Evolutionary conservation across 2,888 invertebrate species (phyloP), one percentile per base, ranked within the genome.

Genomic region (Catotricha subobsoleta): DNA sequence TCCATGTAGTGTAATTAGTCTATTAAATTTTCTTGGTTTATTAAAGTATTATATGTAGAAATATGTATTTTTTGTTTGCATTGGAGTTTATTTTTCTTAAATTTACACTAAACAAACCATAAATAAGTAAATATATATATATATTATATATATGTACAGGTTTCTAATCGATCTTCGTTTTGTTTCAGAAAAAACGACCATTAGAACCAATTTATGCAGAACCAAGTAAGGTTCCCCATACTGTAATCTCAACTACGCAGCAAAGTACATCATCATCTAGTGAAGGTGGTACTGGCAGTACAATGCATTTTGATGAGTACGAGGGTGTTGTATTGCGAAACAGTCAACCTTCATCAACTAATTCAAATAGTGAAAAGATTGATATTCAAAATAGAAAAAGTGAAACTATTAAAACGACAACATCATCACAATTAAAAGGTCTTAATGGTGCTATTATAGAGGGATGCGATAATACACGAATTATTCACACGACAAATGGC

Each of bases 141-240:
- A n/a, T n/a, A n/a, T n/a, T n/a, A n/a, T n/a, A n/a, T n/a, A n/a
- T n/a, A n/a, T n/a, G n/a, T n/a, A n/a, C n/a, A n/a, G n/a, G n/a
- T n/a, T n/a, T n/a, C n/a, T n/a, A n/a, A n/a, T n/a, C n/a, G n/a
- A n/a, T n/a, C n/a, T n/a, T n/a, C n/a, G n/a, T n/a, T n/a, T n/a
- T n/a, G n/a, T 51, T 44, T 57, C 56, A 52, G 49, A 41, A 31
- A 12, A 48, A 47, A 39, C 47, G 45, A 36, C 40, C 47, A 38
- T 37, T 44, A 6, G 49, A 49, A 42, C 49, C 49, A 4, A 48
- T 49, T 28, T 49, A 49, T 44, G 49, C 49, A 6, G 49, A 49
- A 31, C 49, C 49, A 16, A 48, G 43, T 28, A 49, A 49, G 43
- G 30, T 37, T 8, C 35, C 39, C 6, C 31, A 33, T 29, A 39